Evolutionary conservation across 2,888 invertebrate genomes (phyloP), one percentile per base, ranked within the genome.

Genomic region (Caenorhabditis auriculariae): DNA sequence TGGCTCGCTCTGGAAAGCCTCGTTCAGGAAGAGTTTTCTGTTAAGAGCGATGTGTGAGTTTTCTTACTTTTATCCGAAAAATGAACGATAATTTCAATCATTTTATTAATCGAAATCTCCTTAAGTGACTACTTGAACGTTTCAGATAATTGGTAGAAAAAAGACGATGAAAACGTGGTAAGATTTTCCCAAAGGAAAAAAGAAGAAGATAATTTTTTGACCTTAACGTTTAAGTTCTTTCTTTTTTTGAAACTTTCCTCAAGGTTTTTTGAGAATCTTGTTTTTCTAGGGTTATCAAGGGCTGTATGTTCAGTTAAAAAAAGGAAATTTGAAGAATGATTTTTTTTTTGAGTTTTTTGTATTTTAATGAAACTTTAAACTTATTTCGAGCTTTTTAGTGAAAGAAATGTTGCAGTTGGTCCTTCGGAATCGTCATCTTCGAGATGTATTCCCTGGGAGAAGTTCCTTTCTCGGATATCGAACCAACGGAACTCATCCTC

Each of bases 401-500:
- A 17, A 24, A n/a, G n/a, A n/a, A n/a, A n/a, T n/a, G n/a, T 53
- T 61, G 21, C 38, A 72, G 67, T 15, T 77, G 78, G 78, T 72
- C 75, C 4, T 78, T 64, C 51, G 77, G 76, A 27, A 73, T 78
- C 43, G 62, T 77, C 4, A 56, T 78, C 3, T 78, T 65, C 44
- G 78, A 78, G 51, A 78, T 77, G 76, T 77, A 77, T 49, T 72
- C 76, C 1, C 64, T 78, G 45, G 78, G 78, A 2, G 71, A 70
- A 29, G 56, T 66, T 15, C 78, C 78, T 12, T 78, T 77, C 54
- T 49, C 59, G 7, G 65, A 70, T 15, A 66, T 78, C 21, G 73
- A 76, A 35, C 74, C 78, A 9, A 62, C 59, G 6, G 69, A 74
- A 9, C 50, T 78, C 7, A 56, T 74, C 17, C 42, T 59, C 7